Evolutionary conservation across 1,140 invertebrate species (phyloP).

Genomic region (Babylonia areolata): DNA sequence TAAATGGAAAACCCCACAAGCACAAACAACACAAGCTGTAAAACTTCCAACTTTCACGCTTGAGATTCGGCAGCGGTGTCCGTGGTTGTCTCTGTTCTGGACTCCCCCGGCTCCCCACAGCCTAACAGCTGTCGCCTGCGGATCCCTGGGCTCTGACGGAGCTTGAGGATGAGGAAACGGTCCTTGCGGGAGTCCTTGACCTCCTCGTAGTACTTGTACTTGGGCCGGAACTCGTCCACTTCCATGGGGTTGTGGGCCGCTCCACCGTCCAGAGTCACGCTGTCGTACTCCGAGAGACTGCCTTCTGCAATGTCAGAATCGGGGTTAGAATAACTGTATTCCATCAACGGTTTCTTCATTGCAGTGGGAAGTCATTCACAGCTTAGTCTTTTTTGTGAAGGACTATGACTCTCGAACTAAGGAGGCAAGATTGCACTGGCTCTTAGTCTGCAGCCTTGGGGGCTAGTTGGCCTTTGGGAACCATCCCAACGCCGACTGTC

Average conservation of each 20-base stretch:
- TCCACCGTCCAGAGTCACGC: not conserved
- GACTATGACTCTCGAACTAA: too few relatives aligned
- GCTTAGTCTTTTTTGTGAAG: too few relatives aligned
- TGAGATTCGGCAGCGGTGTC: constrained; percentile 43
- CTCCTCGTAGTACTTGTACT: constrained; percentile 67
- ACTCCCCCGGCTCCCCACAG: constrained; percentile 36
- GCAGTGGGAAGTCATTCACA: too few relatives aligned
- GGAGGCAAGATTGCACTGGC: too few relatives aligned
- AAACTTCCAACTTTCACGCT: constrained; percentile 32
- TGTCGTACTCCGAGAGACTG: not conserved
- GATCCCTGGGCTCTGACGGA: constrained; percentile 59
- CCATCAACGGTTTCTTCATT: too few relatives aligned
- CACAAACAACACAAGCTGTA: not conserved
- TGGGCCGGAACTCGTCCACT: constrained; percentile 53
- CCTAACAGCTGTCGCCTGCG: constrained; percentile 36
- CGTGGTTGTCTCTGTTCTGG: constrained; percentile 23
- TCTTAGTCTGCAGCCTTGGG: too few relatives aligned
- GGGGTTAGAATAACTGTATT: too few relatives aligned
- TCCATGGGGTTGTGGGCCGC: constrained; percentile 17
- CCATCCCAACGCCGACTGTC: too few relatives aligned
- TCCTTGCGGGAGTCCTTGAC: constrained; percentile 58
- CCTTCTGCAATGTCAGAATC: too few relatives aligned
- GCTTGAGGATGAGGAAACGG: constrained; percentile 58
- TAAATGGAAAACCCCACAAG: not conserved
- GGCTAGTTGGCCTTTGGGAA: too few relatives aligned